A percentile compares a stretch with the other conserved stretches of the same genome.
phyloP scores from a whole-genome alignment of 2,113 vertebrate genomes.

The Myocastor coypus region DNA sequence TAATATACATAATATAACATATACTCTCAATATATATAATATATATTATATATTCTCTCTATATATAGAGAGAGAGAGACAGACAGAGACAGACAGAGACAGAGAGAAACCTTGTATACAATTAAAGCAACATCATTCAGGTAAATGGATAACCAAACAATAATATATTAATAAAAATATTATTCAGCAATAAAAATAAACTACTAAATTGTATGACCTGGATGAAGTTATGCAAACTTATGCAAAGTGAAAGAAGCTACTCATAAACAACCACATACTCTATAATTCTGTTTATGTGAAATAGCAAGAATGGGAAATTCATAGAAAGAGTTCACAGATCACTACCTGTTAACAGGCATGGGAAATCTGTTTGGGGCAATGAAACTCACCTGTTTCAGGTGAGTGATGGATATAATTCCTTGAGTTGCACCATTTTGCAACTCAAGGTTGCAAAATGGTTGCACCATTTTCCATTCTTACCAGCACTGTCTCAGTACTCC shows the following conservation, averaged over 20 bases:
- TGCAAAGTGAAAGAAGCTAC: not conserved
- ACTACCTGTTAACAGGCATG: not conserved
- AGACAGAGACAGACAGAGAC: too few species aligned
- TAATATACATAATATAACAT: too few species aligned
- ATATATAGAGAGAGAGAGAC: too few species aligned
- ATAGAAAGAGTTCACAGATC: not conserved
- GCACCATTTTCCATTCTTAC: not conserved
- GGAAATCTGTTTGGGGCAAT: not conserved
- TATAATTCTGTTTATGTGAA: not conserved
- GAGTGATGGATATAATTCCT: too few species aligned
- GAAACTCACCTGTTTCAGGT: too few species aligned
- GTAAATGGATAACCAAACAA: not conserved
- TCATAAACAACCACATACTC: not conserved
- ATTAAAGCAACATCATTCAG: not conserved
- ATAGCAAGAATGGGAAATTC: not conserved
- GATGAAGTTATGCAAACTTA: not conserved
- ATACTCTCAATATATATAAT: too few species aligned
- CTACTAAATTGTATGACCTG: not conserved
- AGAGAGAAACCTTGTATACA: not conserved
- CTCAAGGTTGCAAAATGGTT: too few species aligned
- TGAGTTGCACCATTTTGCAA: too few species aligned
- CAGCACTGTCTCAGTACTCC: not conserved
- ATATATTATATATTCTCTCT: too few species aligned
- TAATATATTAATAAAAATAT: not conserved
- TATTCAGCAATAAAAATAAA: not conserved